Evolutionary conservation across 2,797 vertebrate genomes (phyloP).

Genomic region (Pampus argenteus): DNA sequence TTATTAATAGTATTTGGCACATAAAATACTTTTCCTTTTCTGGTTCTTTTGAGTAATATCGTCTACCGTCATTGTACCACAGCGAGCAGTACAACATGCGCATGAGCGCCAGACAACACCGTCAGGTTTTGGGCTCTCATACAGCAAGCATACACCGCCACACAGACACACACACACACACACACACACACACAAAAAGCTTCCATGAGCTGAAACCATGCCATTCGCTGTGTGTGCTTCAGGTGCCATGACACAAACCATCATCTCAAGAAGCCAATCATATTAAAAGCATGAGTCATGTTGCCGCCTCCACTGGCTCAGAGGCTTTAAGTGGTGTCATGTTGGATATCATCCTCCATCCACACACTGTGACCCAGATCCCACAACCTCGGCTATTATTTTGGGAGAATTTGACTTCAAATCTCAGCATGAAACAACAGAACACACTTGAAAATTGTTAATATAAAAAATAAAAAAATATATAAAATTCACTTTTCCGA

Average conservation of each 20-base stretch:
- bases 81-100: slow-evolving; percentile 11
- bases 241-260: slow-evolving; percentile 80
- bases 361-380: slow-evolving; percentile 78
- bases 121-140: slow-evolving; percentile 30
- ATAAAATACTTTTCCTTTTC: slow-evolving; percentile 30
- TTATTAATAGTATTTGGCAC: slow-evolving; percentile 61
- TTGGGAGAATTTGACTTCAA: slow-evolving; percentile 34
- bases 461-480: background rate
- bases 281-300: slow-evolving; percentile 81
- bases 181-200: slow-evolving; percentile 40
- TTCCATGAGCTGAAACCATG: slow-evolving; percentile 36
- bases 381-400: slow-evolving; percentile 51
- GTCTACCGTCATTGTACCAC: slow-evolving; percentile 33
- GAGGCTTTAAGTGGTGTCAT: slow-evolving; percentile 79
- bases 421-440: slow-evolving; percentile 16
- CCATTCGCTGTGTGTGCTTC: slow-evolving; percentile 65
- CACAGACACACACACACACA: slow-evolving; percentile 20
- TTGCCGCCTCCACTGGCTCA: slow-evolving; percentile 75
- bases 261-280: slow-evolving; percentile 81
- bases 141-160: background rate
- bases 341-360: slow-evolving; percentile 69
- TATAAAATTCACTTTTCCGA: background rate
- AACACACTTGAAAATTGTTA: slow-evolving; percentile 1
- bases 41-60: slow-evolving; percentile 29
- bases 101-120: slow-evolving; percentile 23